Percentiles rank a stretch among this genome's conserved stretches.
Evolutionary conservation across 2,113 vertebrate species (phyloP).

Genomic region (Lycaon pictus): DNA sequence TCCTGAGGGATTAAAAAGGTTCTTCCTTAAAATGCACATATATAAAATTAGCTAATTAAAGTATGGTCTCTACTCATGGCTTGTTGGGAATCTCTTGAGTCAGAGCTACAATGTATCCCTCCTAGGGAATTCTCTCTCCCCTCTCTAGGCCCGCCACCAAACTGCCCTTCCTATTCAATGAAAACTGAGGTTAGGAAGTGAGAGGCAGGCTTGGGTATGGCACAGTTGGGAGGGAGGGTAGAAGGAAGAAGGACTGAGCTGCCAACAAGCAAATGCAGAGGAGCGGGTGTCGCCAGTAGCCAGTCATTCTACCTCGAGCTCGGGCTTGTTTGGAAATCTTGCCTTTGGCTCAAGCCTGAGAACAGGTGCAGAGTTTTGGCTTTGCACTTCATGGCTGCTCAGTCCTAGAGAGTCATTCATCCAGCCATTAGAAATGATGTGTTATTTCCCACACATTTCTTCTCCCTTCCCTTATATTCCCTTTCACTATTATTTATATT

Average conservation of each 20-base stretch:
- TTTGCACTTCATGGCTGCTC: background rate
- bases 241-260: background rate
- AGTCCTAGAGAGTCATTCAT: background rate
- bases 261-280: background rate
- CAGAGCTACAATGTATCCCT: background rate
- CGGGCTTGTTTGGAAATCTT: background rate
- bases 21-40: constrained; percentile 50
- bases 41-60: background rate
- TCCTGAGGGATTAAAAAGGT: background rate
- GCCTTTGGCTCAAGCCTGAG: background rate
- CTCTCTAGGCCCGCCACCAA: background rate
- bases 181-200: background rate
- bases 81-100: background rate
- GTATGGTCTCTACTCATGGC: background rate
- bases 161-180: background rate
- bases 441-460: too few species aligned
- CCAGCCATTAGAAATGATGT: background rate
- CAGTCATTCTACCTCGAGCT: background rate
- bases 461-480: too few species aligned
- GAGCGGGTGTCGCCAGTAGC: fast-evolving
- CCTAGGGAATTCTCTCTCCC: background rate
- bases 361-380: background rate
- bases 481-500: too few species aligned
- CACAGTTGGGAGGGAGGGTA: background rate
- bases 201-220: background rate